These are phyloP conservation scores for Epistrophe eligans DNA, from an alignment of 2,888 invertebrate genomes.

Conservation along the genomic window DNA sequence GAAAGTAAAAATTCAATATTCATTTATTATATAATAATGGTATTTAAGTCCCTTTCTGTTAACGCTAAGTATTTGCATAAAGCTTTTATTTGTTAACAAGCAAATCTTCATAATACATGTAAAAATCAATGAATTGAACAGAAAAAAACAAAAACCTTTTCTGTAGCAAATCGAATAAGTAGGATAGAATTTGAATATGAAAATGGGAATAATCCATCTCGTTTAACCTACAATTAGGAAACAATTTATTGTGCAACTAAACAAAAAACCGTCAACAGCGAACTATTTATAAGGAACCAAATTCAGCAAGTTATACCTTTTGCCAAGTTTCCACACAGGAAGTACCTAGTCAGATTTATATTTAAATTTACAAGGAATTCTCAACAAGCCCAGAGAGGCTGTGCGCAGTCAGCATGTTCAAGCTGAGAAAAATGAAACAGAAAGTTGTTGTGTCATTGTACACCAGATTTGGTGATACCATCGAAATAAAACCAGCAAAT, in stretches of 20 bases:
- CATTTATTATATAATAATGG: too few relatives aligned
- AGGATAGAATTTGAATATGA: constrained; percentile 6
- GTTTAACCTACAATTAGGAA: constrained; percentile 36
- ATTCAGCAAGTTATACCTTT: neutral
- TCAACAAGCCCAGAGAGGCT: constrained; percentile 2
- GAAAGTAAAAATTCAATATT: too few relatives aligned
- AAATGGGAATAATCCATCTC: constrained; percentile 22
- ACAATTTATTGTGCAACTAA: constrained; percentile 30
- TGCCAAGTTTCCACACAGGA: constrained; percentile 26
- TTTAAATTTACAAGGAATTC: constrained; percentile 25
- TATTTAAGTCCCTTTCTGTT: too few relatives aligned
- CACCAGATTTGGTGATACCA: constrained; percentile 38
- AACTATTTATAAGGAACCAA: neutral
- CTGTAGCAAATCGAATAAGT: neutral
- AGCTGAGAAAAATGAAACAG: constrained; percentile 35
- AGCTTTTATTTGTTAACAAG: too few relatives aligned
- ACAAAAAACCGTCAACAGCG: neutral
- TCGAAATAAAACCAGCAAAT: constrained; percentile 10
- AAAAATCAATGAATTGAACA: too few relatives aligned
- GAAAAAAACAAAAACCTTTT: too few relatives aligned
- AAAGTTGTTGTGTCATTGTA: constrained; percentile 31
- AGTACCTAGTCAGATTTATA: constrained; percentile 29
- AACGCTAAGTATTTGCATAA: too few relatives aligned
- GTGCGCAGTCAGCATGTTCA: neutral
- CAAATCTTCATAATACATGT: too few relatives aligned